These are phyloP conservation scores for Brachionus calyciflorus DNA, from an alignment of 1,140 invertebrate species.

Conservation along the genomic window DNA sequence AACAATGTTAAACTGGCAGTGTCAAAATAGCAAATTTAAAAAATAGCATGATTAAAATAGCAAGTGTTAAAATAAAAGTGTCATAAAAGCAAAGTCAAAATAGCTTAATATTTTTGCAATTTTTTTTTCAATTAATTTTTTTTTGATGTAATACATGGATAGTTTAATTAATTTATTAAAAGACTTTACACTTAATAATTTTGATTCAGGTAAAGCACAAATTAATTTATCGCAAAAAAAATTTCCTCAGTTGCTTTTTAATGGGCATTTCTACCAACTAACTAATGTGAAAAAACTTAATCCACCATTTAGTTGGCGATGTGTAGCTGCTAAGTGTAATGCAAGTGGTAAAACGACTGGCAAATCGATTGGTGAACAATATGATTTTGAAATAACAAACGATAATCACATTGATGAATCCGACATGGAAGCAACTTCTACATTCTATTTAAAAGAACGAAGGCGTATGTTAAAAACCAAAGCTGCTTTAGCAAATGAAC, in stretches of 20 bases:
- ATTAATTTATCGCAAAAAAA: slow-evolving; percentile 28
- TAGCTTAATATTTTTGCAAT: too few relatives aligned
- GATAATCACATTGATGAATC: background rate
- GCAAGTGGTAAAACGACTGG: background rate
- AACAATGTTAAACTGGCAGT: too few relatives aligned
- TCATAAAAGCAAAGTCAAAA: too few relatives aligned
- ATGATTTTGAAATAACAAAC: background rate
- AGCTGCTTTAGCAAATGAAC: slow-evolving; percentile 3
- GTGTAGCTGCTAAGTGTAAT: background rate
- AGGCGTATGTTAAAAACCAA: background rate
- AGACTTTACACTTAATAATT: background rate
- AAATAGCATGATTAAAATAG: too few relatives aligned
- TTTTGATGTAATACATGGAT: slow-evolving; percentile 5
- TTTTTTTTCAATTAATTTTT: too few relatives aligned
- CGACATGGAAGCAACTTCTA: background rate
- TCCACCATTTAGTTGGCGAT: slow-evolving; percentile 16
- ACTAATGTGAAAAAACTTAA: background rate
- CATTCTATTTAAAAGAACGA: slow-evolving; percentile 1
- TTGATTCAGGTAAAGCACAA: slow-evolving; percentile 13
- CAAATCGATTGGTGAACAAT: slow-evolving; percentile 15
- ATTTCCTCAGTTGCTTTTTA: background rate
- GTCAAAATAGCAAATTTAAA: too few relatives aligned
- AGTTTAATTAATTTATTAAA: background rate
- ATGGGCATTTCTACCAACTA: slow-evolving; percentile 4
- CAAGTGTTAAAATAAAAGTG: too few relatives aligned